These are phyloP conservation scores for Sorex maritimensis DNA, from an alignment of 2,797 vertebrate species.

Conservation along the genomic window DNA sequence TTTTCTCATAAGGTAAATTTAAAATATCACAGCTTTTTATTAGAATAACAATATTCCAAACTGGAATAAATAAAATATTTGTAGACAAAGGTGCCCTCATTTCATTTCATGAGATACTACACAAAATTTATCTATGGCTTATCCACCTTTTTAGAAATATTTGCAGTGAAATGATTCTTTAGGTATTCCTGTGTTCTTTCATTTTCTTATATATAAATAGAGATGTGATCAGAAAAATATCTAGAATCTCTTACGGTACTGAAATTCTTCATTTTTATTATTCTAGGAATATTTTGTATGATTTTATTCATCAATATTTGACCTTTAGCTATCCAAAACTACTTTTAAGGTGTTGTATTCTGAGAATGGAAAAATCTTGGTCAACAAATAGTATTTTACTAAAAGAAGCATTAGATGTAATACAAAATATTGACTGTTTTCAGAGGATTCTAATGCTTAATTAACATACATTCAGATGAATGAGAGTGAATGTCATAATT, in stretches of 20 bases:
- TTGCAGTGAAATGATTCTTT: conserved; percentile 18
- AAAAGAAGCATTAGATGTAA: background rate
- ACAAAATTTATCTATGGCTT: background rate
- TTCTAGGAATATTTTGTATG: background rate
- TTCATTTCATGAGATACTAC: background rate
- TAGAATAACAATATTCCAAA: background rate
- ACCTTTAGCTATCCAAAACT: background rate
- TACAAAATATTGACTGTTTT: background rate
- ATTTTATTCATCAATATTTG: background rate
- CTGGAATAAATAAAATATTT: background rate
- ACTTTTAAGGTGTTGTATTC: background rate
- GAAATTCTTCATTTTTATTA: conserved; percentile 42
- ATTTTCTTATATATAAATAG: background rate
- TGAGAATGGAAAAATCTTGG: background rate
- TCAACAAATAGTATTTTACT: conserved; percentile 22
- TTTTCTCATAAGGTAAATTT: background rate
- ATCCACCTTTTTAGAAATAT: background rate
- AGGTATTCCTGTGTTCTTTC: background rate
- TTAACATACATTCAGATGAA: conserved; percentile 18
- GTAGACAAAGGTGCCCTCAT: background rate
- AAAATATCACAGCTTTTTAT: background rate
- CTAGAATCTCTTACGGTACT: background rate
- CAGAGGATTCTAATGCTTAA: conserved; percentile 12
- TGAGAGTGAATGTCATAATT: background rate
- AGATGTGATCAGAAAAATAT: background rate